Evolutionary conservation across 92 coral and sea anemone genomes (phyloP), one percentile per base, ranked within the genome.

Genomic region (Muricea muricata): DNA sequence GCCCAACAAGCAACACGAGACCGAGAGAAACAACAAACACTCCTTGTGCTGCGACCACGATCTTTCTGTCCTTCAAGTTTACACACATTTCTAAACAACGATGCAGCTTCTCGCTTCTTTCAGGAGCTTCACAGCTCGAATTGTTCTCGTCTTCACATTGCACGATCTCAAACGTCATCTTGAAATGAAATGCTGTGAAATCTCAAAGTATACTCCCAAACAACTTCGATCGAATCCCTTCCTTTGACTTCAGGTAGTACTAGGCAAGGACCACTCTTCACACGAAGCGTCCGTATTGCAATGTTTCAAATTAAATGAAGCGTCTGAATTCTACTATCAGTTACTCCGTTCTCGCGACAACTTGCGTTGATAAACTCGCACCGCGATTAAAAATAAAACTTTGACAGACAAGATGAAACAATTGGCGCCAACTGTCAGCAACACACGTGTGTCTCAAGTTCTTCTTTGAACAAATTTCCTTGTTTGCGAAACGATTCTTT

Each of bases 21-120:
- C 66, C 81, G 1, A 76, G 67, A 1, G 81, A 29, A 5, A 76
- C 0, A 25, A 76, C 42, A 12, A 76, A 76, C 2, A 76, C 1
- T 18, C 67, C 81, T 52, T 76, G 52, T 2, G 81, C 81, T 2
- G 25, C 45, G 7, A 55, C 81, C 41, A 76, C 29, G 20, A 76
- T 76, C 25, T 76, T 76, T 18, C 81, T 14, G 20, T 76, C 81
- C 28, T 76, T 76, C 28, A 76, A 26, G 26, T 34, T 50, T 25
- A 76, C 4, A 55, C 58, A 52, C 39, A 76, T 50, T 30, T 30
- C 66, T 24, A 76, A 26, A 35, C 81, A 50, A 31, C 67, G 81
- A 13, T 54, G 65, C 0, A 52, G 55, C 39, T 42, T 70, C 7
- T 48, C 39, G 60, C 18, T 52, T 7, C 23, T 20, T 52, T 52